Evolutionary conservation across 2,888 invertebrate genomes (phyloP).

Genomic region (Lithophane ornitopus): DNA sequence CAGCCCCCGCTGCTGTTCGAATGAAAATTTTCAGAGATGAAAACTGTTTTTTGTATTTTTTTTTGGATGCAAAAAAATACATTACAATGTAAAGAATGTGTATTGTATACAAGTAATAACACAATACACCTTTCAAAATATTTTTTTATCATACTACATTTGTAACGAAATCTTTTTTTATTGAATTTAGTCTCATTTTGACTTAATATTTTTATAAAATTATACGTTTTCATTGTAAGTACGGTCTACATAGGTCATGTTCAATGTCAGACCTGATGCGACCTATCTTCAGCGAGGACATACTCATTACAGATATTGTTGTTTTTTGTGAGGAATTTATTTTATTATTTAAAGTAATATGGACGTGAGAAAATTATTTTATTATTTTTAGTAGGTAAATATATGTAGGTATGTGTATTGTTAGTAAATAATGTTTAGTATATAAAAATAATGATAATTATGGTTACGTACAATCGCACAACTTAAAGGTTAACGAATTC

Average conservation of each 20-base stretch:
- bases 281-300: constrained; percentile 46
- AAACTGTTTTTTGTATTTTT: neutral
- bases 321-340: constrained; percentile 24
- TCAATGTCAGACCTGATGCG: constrained; percentile 38
- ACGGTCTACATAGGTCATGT: constrained; percentile 7
- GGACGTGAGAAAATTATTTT: constrained; percentile 13
- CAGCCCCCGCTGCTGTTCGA: no score
- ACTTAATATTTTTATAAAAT: neutral
- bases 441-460: no score
- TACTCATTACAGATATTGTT: constrained; percentile 27
- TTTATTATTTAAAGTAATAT: neutral
- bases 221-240: neutral
- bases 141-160: neutral
- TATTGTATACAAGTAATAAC: neutral
- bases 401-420: no score
- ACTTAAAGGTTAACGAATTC: constrained; percentile 28
- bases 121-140: neutral
- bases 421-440: no score
- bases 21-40: neutral
- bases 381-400: constrained; percentile 9
- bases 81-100: neutral
- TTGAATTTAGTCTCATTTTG: neutral
- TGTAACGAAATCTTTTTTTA: neutral
- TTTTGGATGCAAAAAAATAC: neutral
- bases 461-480: neutral